Evolutionary conservation across 2,888 invertebrate species (phyloP).

Genomic region (Hydraecia micacea): DNA sequence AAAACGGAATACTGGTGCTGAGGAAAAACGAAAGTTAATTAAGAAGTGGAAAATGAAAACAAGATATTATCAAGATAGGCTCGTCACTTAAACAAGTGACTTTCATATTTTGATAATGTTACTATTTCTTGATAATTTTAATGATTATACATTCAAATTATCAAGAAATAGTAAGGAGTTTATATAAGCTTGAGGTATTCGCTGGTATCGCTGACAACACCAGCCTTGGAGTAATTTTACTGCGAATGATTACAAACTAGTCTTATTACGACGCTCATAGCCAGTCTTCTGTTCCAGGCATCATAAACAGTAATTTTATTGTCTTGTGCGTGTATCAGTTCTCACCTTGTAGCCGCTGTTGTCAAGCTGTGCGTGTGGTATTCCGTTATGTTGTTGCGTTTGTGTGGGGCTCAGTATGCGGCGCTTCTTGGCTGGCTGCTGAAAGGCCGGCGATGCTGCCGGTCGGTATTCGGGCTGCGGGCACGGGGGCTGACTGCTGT

Average conservation of each 20-base stretch:
- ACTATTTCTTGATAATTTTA: not conserved
- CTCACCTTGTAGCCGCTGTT: slow-evolving; percentile 84
- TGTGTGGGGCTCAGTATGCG: slow-evolving; percentile 83
- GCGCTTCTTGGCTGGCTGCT: slow-evolving; percentile 85
- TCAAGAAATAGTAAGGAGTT: too few relatives aligned
- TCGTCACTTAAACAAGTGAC: slow-evolving; percentile 6
- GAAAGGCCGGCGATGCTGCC: slow-evolving; percentile 84
- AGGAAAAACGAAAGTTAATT: slow-evolving; percentile 25
- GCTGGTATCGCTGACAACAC: not conserved
- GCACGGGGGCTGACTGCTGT: slow-evolving; percentile 86
- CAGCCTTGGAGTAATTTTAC: not conserved
- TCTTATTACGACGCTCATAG: slow-evolving; percentile 12
- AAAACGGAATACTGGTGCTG: slow-evolving; percentile 20
- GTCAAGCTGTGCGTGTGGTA: slow-evolving; percentile 75
- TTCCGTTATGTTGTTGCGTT: slow-evolving; percentile 68
- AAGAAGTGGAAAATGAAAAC: not conserved
- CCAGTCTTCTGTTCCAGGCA: slow-evolving; percentile 14
- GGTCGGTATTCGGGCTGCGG: slow-evolving; percentile 81
- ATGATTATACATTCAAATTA: too few relatives aligned
- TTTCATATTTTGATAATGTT: not conserved
- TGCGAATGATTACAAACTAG: slow-evolving; percentile 6
- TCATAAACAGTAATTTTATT: slow-evolving; percentile 36
- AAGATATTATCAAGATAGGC: slow-evolving; percentile 1
- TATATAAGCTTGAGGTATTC: not conserved
- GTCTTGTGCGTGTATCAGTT: slow-evolving; percentile 31